Conservation (phyloP, 1,140 invertebrate genomes). For the Portunus trituberculatus region DNA sequence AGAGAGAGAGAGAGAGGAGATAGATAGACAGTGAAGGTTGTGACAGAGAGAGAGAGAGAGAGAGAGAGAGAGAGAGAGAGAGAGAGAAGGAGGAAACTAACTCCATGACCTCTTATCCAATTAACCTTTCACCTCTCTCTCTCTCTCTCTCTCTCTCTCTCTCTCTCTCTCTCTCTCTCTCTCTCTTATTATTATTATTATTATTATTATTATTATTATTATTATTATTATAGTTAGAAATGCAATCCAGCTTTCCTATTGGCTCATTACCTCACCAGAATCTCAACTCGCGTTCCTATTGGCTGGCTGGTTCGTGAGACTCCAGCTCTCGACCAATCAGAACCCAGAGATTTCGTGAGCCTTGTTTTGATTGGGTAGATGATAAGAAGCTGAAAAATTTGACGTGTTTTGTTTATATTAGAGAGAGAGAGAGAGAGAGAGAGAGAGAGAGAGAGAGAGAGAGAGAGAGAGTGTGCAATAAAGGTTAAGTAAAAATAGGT, state of each 20-base stretch:
- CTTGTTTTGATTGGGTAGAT: too few species aligned
- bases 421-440: constrained; percentile 13
- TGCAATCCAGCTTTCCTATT: too few species aligned
- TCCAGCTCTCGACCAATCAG: too few species aligned
- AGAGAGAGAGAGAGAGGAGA: background rate
- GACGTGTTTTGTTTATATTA: background rate
- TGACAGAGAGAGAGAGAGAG: background rate
- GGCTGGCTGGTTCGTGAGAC: too few species aligned
- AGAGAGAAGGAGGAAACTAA: background rate
- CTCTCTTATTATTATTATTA: background rate
- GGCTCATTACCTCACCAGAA: too few species aligned
- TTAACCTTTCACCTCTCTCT: background rate
- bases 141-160: background rate
- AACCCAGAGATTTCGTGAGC: too few species aligned
- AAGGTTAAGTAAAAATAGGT: background rate
- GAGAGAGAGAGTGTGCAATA: constrained; percentile 3
- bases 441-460: constrained; percentile 34
- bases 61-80: background rate
- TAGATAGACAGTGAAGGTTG: background rate
- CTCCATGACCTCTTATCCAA: background rate
- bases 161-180: constrained; percentile 32
- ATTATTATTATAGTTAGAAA: too few species aligned
- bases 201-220: too few species aligned
- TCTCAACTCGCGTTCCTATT: too few species aligned
- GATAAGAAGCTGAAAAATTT: background rate